These are phyloP conservation scores for Ditylenchus weischeri DNA, from an alignment of 2,888 invertebrate species.

Conservation along the genomic window DNA sequence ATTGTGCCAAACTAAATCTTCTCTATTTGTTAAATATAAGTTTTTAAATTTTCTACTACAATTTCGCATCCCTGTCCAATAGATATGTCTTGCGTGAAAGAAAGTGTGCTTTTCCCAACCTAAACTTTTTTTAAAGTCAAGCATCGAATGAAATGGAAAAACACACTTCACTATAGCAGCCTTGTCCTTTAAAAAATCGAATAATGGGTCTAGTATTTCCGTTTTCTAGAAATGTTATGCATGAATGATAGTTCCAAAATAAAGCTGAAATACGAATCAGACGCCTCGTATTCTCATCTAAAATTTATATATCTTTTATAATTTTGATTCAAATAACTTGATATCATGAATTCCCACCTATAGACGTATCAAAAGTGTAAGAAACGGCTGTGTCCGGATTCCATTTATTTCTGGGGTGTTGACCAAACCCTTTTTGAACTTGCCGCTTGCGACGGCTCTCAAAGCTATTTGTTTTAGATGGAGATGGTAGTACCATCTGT, in stretches of 20 bases:
- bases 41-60: too few species aligned
- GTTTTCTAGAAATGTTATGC: conserved; percentile 12
- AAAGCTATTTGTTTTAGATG: background rate
- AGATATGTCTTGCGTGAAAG: conserved; percentile 15
- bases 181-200: conserved; percentile 19
- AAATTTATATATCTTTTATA: background rate
- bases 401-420: conserved; percentile 6
- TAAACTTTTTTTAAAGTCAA: background rate
- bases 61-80: conserved; percentile 18
- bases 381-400: conserved; percentile 6
- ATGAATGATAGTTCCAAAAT: conserved; percentile 16
- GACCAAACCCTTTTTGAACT: background rate
- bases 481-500: background rate
- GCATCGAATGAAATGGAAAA: background rate
- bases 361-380: conserved; percentile 9
- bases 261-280: conserved; percentile 12
- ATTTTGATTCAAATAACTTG: background rate
- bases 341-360: conserved; percentile 8
- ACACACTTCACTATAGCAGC: conserved; percentile 19
- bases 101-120: conserved; percentile 3
- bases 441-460: conserved; percentile 7
- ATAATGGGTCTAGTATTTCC: conserved; percentile 8
- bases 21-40: too few species aligned
- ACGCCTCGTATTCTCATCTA: conserved; percentile 14
- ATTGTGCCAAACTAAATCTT: conserved; percentile 20